Evolutionary conservation across 2,113 vertebrate species (phyloP).

Genomic region (Camelus bactrianus): DNA sequence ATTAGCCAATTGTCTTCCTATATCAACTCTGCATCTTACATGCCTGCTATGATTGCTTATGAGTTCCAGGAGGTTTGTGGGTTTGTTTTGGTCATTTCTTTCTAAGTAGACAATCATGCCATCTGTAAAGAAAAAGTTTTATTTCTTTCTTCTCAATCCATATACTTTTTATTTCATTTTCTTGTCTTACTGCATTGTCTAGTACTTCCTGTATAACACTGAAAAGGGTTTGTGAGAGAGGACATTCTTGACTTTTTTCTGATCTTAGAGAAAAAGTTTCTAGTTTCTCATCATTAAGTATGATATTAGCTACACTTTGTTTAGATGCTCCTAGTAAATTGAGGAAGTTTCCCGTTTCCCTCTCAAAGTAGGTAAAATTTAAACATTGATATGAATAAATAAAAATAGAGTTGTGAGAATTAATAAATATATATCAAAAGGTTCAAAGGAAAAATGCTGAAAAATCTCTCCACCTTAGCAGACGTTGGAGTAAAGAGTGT

Average conservation of each 20-base stretch:
- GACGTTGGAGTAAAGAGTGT: background rate
- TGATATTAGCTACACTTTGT: background rate
- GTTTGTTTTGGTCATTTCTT: background rate
- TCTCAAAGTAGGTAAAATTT: background rate
- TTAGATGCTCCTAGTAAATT: background rate
- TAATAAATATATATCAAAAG: background rate
- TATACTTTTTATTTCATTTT: background rate
- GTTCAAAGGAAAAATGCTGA: background rate
- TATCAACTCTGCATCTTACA: background rate
- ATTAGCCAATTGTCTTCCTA: background rate
- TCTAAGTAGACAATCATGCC: background rate
- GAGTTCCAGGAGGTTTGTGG: background rate
- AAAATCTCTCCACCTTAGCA: background rate
- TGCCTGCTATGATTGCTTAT: background rate
- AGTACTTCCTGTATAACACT: background rate
- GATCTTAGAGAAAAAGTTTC: background rate
- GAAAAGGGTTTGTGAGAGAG: background rate
- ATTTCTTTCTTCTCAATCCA: background rate
- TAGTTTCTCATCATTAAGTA: background rate
- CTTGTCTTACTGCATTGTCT: background rate
- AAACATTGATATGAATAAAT: background rate
- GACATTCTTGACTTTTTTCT: background rate
- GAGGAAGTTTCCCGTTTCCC: background rate
- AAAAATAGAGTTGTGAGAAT: background rate
- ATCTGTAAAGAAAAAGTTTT: background rate